phyloP scores from a whole-genome alignment of 2,113 vertebrate species.

The Trochalopteron elliotii region DNA sequence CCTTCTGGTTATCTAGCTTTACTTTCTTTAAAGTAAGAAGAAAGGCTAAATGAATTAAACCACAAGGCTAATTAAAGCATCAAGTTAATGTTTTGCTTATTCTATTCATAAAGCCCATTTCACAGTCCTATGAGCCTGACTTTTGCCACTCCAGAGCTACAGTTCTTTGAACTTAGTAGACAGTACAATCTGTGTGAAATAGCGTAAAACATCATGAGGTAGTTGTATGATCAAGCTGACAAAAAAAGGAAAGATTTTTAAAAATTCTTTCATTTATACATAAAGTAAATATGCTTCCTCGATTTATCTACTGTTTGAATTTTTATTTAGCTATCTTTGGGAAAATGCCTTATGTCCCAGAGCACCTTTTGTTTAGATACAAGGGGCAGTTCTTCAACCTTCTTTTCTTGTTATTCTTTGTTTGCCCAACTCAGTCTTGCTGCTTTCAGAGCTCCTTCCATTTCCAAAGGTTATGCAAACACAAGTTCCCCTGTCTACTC shows the following conservation, averaged over 20 bases:
- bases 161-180: background rate
- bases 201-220: background rate
- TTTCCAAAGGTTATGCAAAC: background rate
- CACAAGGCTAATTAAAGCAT: background rate
- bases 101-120: background rate
- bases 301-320: background rate
- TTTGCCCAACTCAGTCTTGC: background rate
- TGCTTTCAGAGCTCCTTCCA: background rate
- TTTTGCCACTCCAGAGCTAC: background rate
- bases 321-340: background rate
- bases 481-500: background rate
- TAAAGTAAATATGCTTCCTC: background rate
- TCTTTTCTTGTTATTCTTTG: background rate
- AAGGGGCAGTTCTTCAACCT: background rate
- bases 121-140: background rate
- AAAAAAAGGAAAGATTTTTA: background rate
- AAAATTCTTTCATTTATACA: background rate
- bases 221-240: background rate
- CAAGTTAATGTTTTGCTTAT: background rate
- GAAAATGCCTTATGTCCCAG: background rate
- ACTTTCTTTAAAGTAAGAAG: background rate
- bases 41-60: background rate
- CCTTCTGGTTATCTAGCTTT: background rate
- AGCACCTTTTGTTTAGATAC: background rate
- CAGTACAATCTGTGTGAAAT: background rate